Percentiles rank a stretch among this genome's conserved stretches.
These are phyloP conservation scores for Platysternon megacephalum DNA, from an alignment of 2,113 vertebrate genomes.

Conservation along the genomic window DNA sequence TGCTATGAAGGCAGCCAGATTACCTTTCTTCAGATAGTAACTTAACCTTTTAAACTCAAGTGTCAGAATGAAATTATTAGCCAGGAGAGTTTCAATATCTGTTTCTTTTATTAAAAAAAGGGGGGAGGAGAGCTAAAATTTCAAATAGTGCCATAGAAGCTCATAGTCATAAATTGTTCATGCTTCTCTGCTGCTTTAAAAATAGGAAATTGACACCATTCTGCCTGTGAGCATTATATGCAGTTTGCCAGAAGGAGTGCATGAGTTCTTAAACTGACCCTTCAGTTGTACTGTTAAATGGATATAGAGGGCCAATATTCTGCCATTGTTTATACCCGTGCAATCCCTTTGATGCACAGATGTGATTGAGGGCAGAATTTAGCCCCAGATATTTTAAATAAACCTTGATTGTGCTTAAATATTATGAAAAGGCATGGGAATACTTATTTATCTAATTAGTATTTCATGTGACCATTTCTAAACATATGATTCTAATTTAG, in stretches of 20 bases:
- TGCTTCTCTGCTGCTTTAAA: slow-evolving; percentile 55
- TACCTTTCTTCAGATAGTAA: slow-evolving; percentile 84
- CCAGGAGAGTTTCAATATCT: slow-evolving; percentile 72
- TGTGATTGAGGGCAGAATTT: slow-evolving; percentile 33
- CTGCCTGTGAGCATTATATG: background rate
- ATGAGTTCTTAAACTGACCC: slow-evolving; percentile 53
- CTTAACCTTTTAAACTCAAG: slow-evolving; percentile 85
- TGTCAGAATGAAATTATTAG: slow-evolving; percentile 80
- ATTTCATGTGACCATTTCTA: background rate
- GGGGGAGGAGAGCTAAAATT: slow-evolving; percentile 3
- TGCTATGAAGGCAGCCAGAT: slow-evolving; percentile 81
- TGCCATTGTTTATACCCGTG: slow-evolving; percentile 5
- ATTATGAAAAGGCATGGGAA: background rate
- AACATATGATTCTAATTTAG: background rate
- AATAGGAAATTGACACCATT: slow-evolving; percentile 38
- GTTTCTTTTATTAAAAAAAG: slow-evolving; percentile 34
- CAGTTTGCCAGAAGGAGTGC: background rate
- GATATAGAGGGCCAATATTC: slow-evolving; percentile 27
- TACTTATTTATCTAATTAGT: background rate
- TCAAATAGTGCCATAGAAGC: slow-evolving; percentile 15
- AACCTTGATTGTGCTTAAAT: slow-evolving; percentile 24
- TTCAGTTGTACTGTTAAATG: background rate
- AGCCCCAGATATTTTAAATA: slow-evolving; percentile 36
- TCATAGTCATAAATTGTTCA: slow-evolving; percentile 20
- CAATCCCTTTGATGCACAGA: background rate